Percentiles rank a stretch among this genome's conserved stretches.
Conservation (phyloP, 2,113 vertebrate species). For the Macquaria australasica region DNA sequence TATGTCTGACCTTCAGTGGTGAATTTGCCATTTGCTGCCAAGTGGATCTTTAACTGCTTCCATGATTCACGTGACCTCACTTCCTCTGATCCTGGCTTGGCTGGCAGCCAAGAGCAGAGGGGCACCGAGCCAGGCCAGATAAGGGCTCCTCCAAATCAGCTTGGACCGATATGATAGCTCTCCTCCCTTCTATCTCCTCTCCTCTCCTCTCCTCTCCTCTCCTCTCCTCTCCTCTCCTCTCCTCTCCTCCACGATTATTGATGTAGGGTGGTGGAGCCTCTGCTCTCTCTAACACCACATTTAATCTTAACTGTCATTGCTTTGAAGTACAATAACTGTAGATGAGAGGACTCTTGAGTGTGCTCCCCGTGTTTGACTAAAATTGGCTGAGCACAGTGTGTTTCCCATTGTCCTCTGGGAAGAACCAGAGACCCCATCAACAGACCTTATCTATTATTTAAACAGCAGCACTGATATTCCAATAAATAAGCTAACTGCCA, state of each 20-base stretch:
- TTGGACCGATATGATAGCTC: conserved; percentile 43
- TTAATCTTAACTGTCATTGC: conserved; percentile 69
- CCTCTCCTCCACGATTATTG: conserved; percentile 14
- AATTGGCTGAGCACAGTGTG: conserved; percentile 51
- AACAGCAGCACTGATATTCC: conserved; percentile 49
- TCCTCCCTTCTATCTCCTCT: conserved; percentile 16
- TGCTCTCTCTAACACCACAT: conserved; percentile 32
- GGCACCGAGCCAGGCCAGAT: conserved; percentile 62
- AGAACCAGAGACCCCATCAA: conserved; percentile 46
- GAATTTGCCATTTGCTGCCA: conserved; percentile 74
- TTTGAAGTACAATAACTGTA: conserved; percentile 71
- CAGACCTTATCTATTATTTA: conserved; percentile 72
- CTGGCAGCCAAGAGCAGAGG: conserved; percentile 60
- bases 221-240: conserved; percentile 7
- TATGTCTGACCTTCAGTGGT: conserved; percentile 75
- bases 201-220: conserved; percentile 21
- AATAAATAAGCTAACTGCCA: conserved; percentile 63
- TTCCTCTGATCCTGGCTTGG: conserved; percentile 72
- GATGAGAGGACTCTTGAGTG: conserved; percentile 64
- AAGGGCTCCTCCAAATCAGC: conserved; percentile 69
- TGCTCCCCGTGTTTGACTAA: conserved; percentile 59
- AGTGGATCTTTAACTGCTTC: conserved; percentile 76
- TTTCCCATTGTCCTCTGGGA: conserved; percentile 54
- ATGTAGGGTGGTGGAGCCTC: conserved; percentile 26
- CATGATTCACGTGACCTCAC: conserved; percentile 80